phyloP scores from a whole-genome alignment of 2,888 invertebrate species.

The Psylliodes chrysocephalus region DNA sequence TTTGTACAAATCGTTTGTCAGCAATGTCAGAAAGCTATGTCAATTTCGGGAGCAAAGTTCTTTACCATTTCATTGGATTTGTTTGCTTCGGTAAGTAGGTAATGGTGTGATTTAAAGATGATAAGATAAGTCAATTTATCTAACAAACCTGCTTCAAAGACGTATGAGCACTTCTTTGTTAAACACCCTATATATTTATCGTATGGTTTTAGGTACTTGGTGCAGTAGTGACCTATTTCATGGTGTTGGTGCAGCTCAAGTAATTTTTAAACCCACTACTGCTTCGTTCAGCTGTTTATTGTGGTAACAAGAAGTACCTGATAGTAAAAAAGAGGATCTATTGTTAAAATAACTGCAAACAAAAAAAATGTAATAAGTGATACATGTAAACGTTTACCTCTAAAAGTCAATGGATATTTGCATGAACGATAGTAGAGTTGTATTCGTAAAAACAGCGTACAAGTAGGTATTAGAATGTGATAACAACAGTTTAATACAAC shows the following conservation, averaged over 20 bases:
- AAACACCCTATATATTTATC: too few species aligned
- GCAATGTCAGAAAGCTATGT: constrained; percentile 90
- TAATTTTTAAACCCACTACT: constrained; percentile 60
- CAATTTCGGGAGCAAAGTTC: constrained; percentile 89
- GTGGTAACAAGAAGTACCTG: constrained; percentile 7
- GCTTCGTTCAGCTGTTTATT: not conserved
- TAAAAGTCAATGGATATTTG: too few species aligned
- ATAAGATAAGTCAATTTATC: too few species aligned
- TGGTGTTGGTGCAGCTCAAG: constrained; percentile 90
- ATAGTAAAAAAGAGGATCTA: not conserved
- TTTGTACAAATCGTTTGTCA: constrained; percentile 92
- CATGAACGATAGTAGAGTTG: too few species aligned
- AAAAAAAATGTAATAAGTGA: not conserved
- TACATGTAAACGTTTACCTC: constrained; percentile 7
- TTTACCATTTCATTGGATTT: constrained; percentile 88
- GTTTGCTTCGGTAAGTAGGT: constrained; percentile 85
- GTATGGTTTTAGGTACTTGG: constrained; percentile 83
- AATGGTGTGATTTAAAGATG: too few species aligned
- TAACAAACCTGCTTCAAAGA: too few species aligned
- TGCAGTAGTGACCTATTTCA: constrained; percentile 90
- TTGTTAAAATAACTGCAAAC: too few species aligned
- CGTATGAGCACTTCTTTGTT: too few species aligned
- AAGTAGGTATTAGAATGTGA: too few species aligned
- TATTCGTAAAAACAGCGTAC: too few species aligned
- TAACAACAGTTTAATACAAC: too few species aligned